phyloP scores from a whole-genome alignment of 2,113 vertebrate species.

The Taurulus bubalis region DNA sequence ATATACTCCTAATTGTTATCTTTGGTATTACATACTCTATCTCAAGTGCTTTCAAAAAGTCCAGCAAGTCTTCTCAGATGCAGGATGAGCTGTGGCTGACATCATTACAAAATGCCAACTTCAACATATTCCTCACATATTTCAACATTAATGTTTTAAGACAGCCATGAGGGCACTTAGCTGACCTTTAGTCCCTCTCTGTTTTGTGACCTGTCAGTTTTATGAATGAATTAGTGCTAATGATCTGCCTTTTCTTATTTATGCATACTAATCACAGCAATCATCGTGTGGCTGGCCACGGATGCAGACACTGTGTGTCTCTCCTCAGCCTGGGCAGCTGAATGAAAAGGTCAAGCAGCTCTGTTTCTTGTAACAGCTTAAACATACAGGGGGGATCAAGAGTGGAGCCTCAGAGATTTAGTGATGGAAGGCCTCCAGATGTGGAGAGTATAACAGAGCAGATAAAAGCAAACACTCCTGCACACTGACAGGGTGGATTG shows the following conservation, averaged over 20 bases:
- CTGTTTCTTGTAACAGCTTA: constrained; percentile 84
- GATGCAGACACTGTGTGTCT: constrained; percentile 68
- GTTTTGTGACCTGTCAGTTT: constrained; percentile 80
- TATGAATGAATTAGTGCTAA: constrained; percentile 84
- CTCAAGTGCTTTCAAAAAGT: constrained; percentile 25
- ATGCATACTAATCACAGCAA: constrained; percentile 78
- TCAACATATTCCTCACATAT: constrained; percentile 58
- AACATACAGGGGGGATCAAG: constrained; percentile 72
- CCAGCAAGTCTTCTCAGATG: constrained; percentile 7
- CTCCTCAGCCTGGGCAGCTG: constrained; percentile 72
- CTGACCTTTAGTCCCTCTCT: constrained; percentile 73
- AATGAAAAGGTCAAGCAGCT: constrained; percentile 79
- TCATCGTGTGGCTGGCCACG: constrained; percentile 59
- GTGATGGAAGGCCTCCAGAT: constrained; percentile 84
- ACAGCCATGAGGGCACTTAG: constrained; percentile 70
- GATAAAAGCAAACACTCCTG: constrained; percentile 81
- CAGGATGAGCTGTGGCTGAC: constrained; percentile 46
- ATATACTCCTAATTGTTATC: not conserved
- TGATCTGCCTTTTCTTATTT: constrained; percentile 78
- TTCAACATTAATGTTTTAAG: constrained; percentile 72
- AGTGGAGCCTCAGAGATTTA: constrained; percentile 80
- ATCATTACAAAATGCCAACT: constrained; percentile 55
- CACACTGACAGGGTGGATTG: constrained; percentile 81
- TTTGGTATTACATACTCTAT: not conserved
- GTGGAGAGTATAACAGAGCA: constrained; percentile 72